phyloP scores from a whole-genome alignment of 2,888 invertebrate species.

The Pheosia tremula region DNA sequence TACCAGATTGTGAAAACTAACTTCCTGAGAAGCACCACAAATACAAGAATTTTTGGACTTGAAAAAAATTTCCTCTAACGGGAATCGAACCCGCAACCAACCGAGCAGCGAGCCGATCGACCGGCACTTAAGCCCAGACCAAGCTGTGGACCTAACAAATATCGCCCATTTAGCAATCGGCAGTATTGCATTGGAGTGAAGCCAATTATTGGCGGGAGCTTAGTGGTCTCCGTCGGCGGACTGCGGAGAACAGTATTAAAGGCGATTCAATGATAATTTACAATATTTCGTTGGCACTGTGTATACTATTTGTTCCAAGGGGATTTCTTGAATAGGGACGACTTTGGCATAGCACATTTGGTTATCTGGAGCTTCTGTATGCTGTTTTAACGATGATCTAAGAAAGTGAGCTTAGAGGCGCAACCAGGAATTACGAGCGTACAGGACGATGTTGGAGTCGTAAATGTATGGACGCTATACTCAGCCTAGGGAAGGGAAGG shows the following conservation, averaged over 20 bases:
- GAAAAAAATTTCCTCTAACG: too few species aligned
- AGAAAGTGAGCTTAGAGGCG: constrained; percentile 4
- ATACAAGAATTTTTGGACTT: background rate
- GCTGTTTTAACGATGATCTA: background rate
- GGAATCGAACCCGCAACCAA: too few species aligned
- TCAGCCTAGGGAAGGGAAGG: too few species aligned
- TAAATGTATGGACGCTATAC: too few species aligned
- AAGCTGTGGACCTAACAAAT: background rate
- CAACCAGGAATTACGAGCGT: too few species aligned
- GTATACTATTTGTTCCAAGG: constrained; percentile 18
- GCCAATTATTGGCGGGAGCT: constrained; percentile 36
- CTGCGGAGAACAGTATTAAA: constrained; percentile 18
- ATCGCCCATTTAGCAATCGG: background rate
- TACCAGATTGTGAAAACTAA: background rate
- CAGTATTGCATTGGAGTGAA: constrained; percentile 16
- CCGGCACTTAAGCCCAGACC: too few species aligned
- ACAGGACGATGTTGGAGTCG: too few species aligned
- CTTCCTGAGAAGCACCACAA: background rate
- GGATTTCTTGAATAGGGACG: constrained; percentile 11
- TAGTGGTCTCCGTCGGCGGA: constrained; percentile 24
- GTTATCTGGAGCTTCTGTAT: background rate
- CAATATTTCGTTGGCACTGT: constrained; percentile 32
- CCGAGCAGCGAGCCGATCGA: too few species aligned
- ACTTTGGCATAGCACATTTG: constrained; percentile 10
- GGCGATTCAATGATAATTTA: constrained; percentile 39